Evolutionary conservation across 2,888 invertebrate species (phyloP).

Genomic region (Calameuta filiformis): DNA sequence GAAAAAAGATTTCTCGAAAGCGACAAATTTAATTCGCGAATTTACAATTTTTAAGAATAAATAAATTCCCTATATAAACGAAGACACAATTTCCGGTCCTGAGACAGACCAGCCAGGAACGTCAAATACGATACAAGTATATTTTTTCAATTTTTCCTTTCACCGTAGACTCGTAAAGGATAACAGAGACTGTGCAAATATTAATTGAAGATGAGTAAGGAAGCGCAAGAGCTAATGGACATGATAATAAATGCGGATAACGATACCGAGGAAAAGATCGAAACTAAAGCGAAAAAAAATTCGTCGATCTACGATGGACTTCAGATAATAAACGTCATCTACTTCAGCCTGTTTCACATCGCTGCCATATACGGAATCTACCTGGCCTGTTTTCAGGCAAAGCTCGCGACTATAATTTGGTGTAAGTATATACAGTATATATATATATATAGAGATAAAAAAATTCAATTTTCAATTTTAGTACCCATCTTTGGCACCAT

Average conservation of each 20-base stretch:
- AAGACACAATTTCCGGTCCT: fast-evolving
- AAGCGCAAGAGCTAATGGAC: background rate
- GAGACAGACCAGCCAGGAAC: background rate
- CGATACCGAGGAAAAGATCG: background rate
- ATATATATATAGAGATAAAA: background rate
- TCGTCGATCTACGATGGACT: conserved; percentile 9
- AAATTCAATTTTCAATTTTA: conserved; percentile 7
- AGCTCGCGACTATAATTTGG: conserved; percentile 18
- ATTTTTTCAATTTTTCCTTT: background rate
- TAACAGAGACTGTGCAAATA: background rate
- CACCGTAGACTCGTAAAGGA: background rate
- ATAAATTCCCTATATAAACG: background rate
- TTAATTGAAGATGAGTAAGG: background rate
- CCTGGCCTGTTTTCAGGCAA: conserved; percentile 16
- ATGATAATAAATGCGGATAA: background rate
- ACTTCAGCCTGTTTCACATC: conserved; percentile 15
- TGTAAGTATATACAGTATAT: background rate
- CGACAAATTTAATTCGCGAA: background rate
- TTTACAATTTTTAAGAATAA: background rate
- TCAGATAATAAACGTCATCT: background rate
- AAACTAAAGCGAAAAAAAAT: background rate
- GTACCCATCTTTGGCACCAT: conserved; percentile 12
- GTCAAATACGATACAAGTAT: background rate
- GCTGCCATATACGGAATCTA: conserved; percentile 26
- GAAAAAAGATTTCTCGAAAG: too few species aligned